These are phyloP conservation scores for Sitophilus oryzae DNA, from an alignment of 1,140 invertebrate species.

Conservation along the genomic window DNA sequence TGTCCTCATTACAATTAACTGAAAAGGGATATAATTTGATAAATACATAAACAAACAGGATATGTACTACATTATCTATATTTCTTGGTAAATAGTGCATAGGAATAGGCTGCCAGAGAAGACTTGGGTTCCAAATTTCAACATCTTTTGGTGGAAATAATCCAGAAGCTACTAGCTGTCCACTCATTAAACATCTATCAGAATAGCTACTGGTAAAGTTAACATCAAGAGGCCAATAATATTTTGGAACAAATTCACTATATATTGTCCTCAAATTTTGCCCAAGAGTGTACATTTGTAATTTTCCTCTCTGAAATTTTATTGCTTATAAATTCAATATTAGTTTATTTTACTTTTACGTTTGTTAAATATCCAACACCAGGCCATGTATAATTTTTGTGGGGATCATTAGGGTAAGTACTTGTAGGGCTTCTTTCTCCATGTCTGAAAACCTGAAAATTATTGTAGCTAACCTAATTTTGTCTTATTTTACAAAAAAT, in stretches of 20 bases:
- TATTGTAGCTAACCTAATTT: slow-evolving; percentile 5
- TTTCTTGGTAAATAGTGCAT: slow-evolving; percentile 64
- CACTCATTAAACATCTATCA: slow-evolving; percentile 83
- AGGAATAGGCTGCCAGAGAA: slow-evolving; percentile 84
- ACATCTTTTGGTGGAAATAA: slow-evolving; percentile 67
- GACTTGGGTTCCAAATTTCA: slow-evolving; percentile 64
- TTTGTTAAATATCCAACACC: slow-evolving; percentile 67
- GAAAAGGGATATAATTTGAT: slow-evolving; percentile 22
- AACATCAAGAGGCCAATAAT: slow-evolving; percentile 60
- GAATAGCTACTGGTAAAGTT: slow-evolving; percentile 70
- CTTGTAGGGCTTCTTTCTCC: slow-evolving; percentile 65
- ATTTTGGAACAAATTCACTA: slow-evolving; percentile 56
- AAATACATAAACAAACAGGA: neutral
- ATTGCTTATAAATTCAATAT: slow-evolving; percentile 7
- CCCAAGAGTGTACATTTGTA: slow-evolving; percentile 70
- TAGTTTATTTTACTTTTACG: slow-evolving; percentile 46
- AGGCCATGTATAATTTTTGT: slow-evolving; percentile 61
- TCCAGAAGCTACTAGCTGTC: slow-evolving; percentile 72
- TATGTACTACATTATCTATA: slow-evolving; percentile 32
- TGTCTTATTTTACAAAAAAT: neutral
- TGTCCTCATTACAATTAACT: slow-evolving; percentile 58
- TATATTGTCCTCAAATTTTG: slow-evolving; percentile 65
- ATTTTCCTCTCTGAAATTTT: slow-evolving; percentile 64
- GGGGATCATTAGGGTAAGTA: slow-evolving; percentile 65
- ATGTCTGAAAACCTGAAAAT: slow-evolving; percentile 62